These are phyloP conservation scores for Tiliacea aurago DNA, from an alignment of 2,888 invertebrate genomes.

Conservation along the genomic window DNA sequence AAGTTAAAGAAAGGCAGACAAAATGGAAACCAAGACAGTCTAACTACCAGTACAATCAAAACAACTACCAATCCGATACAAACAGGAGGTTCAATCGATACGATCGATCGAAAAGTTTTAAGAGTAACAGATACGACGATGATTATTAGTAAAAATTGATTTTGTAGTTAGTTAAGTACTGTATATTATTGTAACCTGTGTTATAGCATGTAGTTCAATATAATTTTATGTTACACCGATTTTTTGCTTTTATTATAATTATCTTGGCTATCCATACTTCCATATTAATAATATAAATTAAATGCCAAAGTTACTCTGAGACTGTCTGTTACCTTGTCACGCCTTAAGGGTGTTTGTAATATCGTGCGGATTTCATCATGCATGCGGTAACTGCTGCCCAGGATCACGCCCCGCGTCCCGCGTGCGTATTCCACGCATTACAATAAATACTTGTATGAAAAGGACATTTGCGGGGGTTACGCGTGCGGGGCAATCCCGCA, in stretches of 20 bases:
- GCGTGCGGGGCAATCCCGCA: too few species aligned
- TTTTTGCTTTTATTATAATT: conserved; percentile 23
- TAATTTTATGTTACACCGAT: conserved; percentile 22
- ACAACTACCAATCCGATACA: conserved; percentile 65
- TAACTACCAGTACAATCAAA: conserved; percentile 68
- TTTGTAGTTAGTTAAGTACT: conserved; percentile 10
- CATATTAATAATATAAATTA: not conserved
- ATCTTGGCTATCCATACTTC: not conserved
- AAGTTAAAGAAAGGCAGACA: conserved; percentile 69
- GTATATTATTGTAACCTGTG: conserved; percentile 32
- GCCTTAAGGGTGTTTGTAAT: too few species aligned
- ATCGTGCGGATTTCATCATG: too few species aligned
- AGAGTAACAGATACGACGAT: conserved; percentile 56
- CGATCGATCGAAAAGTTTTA: conserved; percentile 42
- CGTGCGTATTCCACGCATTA: too few species aligned
- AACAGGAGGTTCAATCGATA: conserved; percentile 53
- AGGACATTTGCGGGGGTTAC: too few species aligned
- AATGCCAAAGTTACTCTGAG: too few species aligned
- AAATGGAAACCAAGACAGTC: conserved; percentile 71
- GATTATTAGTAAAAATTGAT: conserved; percentile 36
- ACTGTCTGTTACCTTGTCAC: too few species aligned
- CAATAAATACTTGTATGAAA: too few species aligned
- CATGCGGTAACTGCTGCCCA: too few species aligned
- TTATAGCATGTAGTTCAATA: conserved; percentile 51
- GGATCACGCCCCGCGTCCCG: too few species aligned